Evolutionary conservation across 1,140 invertebrate species (phyloP).

Genomic region (Drosophila teissieri): DNA sequence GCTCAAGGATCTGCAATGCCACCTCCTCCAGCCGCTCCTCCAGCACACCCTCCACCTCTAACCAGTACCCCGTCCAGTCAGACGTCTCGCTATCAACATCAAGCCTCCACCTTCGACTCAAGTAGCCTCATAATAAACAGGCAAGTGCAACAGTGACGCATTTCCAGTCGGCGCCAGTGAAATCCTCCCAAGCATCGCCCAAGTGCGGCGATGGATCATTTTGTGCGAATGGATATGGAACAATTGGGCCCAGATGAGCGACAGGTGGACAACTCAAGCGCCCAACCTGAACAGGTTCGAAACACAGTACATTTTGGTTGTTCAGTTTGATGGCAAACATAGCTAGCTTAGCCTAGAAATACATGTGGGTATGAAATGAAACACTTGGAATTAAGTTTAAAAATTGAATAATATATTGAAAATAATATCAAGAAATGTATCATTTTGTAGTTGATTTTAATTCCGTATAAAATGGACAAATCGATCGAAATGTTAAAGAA

Average conservation of each 20-base stretch:
- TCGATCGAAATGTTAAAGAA: too few relatives aligned
- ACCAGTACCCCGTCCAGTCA: constrained; percentile 1
- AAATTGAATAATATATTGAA: neutral
- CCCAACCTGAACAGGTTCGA: neutral
- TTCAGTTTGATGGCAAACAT: neutral
- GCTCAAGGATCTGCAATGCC: constrained; percentile 46
- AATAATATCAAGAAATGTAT: too few relatives aligned
- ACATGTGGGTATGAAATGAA: too few relatives aligned
- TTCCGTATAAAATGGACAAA: too few relatives aligned
- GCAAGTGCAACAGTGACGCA: constrained; percentile 65
- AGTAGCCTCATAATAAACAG: constrained; percentile 75
- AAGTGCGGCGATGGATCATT: constrained; percentile 4
- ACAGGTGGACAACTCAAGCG: neutral
- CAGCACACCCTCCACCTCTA: neutral
- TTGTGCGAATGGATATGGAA: constrained; percentile 4
- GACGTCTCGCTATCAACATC: constrained; percentile 47
- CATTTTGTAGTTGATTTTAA: too few relatives aligned
- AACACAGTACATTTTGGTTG: neutral
- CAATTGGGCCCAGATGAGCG: constrained; percentile 10
- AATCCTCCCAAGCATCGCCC: constrained; percentile 8
- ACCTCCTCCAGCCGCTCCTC: constrained; percentile 35
- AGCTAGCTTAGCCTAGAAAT: too few relatives aligned
- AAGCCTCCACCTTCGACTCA: constrained; percentile 36
- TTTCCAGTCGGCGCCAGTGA: constrained; percentile 25
- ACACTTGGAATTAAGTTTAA: too few relatives aligned